A percentile compares a stretch with the other conserved stretches of the same genome.
These are phyloP conservation scores for Samia ricini DNA, from an alignment of 1,140 invertebrate genomes.

Conservation along the genomic window DNA sequence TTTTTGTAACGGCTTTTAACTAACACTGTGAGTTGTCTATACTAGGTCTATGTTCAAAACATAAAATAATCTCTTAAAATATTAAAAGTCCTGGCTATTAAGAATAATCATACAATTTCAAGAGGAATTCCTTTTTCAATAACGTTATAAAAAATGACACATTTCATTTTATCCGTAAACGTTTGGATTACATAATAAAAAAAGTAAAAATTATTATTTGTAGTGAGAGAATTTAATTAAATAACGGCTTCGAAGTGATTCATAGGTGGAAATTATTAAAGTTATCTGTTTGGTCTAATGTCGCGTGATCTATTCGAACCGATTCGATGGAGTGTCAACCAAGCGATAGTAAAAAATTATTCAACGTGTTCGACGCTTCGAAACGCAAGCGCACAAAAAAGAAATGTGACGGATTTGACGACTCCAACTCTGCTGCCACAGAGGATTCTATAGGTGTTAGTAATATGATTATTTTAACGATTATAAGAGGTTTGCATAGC, in stretches of 20 bases:
- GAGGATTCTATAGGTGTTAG: conserved; percentile 59
- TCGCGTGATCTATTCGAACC: conserved; percentile 43
- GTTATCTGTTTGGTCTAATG: conserved; percentile 34
- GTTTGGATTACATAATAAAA: conserved; percentile 32
- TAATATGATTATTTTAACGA: conserved; percentile 20
- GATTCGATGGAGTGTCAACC: conserved; percentile 63
- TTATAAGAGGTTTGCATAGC: too few relatives aligned
- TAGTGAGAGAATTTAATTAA: neutral
- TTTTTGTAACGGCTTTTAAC: too few relatives aligned
- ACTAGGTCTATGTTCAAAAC: too few relatives aligned
- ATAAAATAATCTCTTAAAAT: too few relatives aligned
- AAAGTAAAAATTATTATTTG: conserved; percentile 8
- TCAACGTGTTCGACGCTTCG: conserved; percentile 65
- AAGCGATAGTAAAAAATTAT: conserved; percentile 70
- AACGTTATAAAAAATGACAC: conserved; percentile 20
- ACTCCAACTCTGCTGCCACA: conserved; percentile 49
- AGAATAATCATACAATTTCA: neutral
- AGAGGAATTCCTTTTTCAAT: conserved; percentile 34
- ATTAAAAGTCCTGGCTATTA: neutral
- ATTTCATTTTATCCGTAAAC: conserved; percentile 34
- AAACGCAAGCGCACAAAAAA: conserved; percentile 56
- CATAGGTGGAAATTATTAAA: neutral
- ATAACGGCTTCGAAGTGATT: neutral
- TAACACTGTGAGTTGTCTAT: too few relatives aligned
- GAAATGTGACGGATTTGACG: conserved; percentile 48